Evolutionary conservation across 2,113 vertebrate species (phyloP).

Genomic region (Cryptotis parvus): DNA sequence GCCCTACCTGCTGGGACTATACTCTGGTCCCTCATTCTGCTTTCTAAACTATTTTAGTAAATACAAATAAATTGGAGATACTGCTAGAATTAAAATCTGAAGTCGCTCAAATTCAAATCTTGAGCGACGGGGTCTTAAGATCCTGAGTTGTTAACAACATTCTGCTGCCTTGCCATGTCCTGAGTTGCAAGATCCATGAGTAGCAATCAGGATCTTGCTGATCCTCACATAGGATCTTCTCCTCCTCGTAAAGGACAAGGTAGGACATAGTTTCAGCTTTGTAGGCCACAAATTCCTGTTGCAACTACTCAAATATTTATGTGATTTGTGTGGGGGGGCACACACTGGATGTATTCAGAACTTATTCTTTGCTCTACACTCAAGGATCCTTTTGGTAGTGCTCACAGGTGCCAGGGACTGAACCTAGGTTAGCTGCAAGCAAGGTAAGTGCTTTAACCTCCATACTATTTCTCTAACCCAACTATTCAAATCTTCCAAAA

Average conservation of each 20-base stretch:
- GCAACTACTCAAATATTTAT: background rate
- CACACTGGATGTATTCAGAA: too few relatives aligned
- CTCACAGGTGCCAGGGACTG: too few relatives aligned
- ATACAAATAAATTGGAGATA: background rate
- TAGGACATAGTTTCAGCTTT: background rate
- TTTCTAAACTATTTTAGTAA: background rate
- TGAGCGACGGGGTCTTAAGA: background rate
- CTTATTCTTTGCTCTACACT: too few relatives aligned
- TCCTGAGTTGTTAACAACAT: background rate
- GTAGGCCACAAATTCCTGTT: background rate
- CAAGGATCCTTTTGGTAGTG: too few relatives aligned
- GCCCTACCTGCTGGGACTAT: too few relatives aligned
- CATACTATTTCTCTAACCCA: background rate
- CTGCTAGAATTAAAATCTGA: background rate
- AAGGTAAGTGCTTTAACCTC: too few relatives aligned
- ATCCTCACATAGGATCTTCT: too few relatives aligned
- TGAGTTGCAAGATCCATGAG: background rate
- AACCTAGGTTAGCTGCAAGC: too few relatives aligned
- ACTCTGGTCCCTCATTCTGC: too few relatives aligned
- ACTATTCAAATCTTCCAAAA: background rate
- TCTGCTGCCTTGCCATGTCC: background rate
- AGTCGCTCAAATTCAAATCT: background rate
- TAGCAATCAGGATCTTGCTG: background rate
- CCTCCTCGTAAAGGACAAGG: background rate
- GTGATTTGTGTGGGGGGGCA: too few relatives aligned